Percentiles rank a stretch among this genome's conserved stretches.
phyloP scores from a whole-genome alignment of 2,888 invertebrate species.

The Priocnemis perturbator region DNA sequence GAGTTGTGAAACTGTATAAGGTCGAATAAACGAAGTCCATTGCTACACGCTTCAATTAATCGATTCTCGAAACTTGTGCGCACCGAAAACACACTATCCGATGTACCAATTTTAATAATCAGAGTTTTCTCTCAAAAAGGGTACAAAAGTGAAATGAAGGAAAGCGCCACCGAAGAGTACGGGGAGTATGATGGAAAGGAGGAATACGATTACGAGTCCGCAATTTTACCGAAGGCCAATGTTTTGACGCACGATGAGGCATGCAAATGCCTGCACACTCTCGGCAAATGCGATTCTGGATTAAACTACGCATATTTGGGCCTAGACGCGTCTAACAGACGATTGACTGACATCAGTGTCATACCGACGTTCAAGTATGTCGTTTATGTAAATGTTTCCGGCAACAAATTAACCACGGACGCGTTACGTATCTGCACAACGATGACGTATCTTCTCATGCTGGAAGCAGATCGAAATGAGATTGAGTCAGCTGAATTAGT shows the following conservation, averaged over 20 bases:
- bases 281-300: constrained; percentile 77
- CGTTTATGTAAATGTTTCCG: constrained; percentile 78
- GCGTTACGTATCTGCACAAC: constrained; percentile 76
- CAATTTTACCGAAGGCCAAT: neutral
- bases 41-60: too few species aligned
- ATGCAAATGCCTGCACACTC: constrained; percentile 71
- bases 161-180: too few species aligned
- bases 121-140: too few species aligned
- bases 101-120: too few species aligned
- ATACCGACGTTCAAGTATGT: constrained; percentile 78
- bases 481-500: constrained; percentile 76
- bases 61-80: too few species aligned
- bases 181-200: too few species aligned
- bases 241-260: constrained; percentile 71
- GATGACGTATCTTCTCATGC: constrained; percentile 78
- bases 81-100: too few species aligned
- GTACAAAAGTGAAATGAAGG: too few species aligned
- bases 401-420: constrained; percentile 76
- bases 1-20: too few species aligned
- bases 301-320: constrained; percentile 79
- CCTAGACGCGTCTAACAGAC: constrained; percentile 76
- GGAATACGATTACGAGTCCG: too few species aligned
- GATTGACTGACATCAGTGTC: constrained; percentile 77
- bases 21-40: too few species aligned
- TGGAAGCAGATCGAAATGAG: constrained; percentile 79